Conservation (phyloP, 2,113 vertebrate genomes). For the Hippocampus comes region DNA sequence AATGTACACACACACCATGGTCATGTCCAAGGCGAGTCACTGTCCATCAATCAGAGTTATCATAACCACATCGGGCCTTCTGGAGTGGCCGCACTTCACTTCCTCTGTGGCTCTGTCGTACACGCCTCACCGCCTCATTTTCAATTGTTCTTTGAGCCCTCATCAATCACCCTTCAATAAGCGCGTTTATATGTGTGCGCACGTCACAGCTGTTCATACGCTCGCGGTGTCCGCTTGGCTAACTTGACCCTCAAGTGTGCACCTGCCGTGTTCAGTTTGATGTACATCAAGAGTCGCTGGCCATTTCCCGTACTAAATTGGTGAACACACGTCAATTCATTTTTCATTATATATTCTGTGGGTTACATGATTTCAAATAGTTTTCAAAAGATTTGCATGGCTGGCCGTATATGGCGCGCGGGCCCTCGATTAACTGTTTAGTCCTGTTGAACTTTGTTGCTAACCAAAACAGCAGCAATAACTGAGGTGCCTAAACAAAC, state of each 20-base stretch:
- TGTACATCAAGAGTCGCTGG: conserved; percentile 2
- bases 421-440: too few species aligned
- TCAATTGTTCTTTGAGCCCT: conserved; percentile 57
- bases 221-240: conserved; percentile 17
- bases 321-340: not conserved
- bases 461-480: too few species aligned
- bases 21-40: not conserved
- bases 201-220: conserved; percentile 33
- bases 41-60: conserved; percentile 48
- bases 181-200: conserved; percentile 1
- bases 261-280: conserved; percentile 28
- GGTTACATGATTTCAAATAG: too few species aligned
- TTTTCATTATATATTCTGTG: too few species aligned
- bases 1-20: conserved; percentile 3
- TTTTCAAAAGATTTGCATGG: too few species aligned
- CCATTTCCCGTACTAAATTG: not conserved
- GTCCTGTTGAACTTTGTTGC: too few species aligned
- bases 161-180: conserved; percentile 55
- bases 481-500: too few species aligned
- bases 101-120: conserved; percentile 51
- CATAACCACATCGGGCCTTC: conserved; percentile 34
- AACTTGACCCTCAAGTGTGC: conserved; percentile 28
- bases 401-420: too few species aligned
- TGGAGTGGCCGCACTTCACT: conserved; percentile 28
- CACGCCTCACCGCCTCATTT: conserved; percentile 62